Evolutionary conservation across 2,888 invertebrate genomes (phyloP).

Genomic region (Doris montereyensis): DNA sequence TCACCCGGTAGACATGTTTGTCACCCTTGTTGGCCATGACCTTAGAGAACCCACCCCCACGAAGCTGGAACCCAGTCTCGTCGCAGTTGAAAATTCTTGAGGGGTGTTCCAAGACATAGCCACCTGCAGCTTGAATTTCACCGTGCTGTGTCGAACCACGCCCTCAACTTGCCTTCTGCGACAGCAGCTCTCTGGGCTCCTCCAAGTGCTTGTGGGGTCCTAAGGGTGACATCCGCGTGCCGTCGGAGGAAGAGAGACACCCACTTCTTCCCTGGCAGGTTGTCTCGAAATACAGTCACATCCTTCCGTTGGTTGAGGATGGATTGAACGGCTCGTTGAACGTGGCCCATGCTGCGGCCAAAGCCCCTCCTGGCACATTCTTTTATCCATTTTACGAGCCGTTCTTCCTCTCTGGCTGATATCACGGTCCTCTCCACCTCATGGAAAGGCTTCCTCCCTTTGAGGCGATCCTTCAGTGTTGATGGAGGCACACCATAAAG

Average conservation of each 20-base stretch:
- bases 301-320: background rate
- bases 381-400: background rate
- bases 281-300: background rate
- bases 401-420: background rate
- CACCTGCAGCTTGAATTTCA: conserved; percentile 5
- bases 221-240: background rate
- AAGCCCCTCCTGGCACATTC: background rate
- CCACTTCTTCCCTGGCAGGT: background rate
- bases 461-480: no score
- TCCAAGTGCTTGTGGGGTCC: background rate
- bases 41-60: no score
- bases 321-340: background rate
- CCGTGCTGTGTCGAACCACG: background rate
- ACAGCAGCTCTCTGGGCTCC: background rate
- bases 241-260: background rate
- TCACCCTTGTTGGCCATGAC: background rate
- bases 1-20: background rate
- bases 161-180: background rate
- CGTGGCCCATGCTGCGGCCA: background rate
- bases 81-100: conserved; percentile 8
- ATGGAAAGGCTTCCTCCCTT: no score
- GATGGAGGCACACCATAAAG: no score
- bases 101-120: background rate
- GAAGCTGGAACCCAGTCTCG: no score
- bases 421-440: no score